phyloP scores from a whole-genome alignment of 1,140 invertebrate species.

The Heliconius congener region DNA sequence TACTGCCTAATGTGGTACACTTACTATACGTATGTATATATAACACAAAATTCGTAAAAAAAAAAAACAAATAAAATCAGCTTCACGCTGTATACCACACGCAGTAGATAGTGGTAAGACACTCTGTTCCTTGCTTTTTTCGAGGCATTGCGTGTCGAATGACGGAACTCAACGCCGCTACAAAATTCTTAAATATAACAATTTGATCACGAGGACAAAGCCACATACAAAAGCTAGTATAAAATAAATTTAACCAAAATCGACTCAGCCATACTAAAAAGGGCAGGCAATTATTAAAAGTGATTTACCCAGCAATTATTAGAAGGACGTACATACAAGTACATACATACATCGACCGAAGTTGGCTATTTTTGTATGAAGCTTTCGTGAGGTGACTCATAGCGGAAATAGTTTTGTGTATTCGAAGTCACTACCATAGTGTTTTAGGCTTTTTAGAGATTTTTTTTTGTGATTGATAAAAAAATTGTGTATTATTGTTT shows the following conservation, averaged over 20 bases:
- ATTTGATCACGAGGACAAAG: too few species aligned
- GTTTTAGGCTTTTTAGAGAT: not conserved
- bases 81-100: too few species aligned
- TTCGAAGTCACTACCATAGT: not conserved
- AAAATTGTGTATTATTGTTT: too few species aligned
- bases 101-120: too few species aligned
- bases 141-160: too few species aligned
- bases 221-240: not conserved
- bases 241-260: not conserved
- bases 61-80: too few species aligned
- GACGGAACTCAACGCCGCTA: too few species aligned
- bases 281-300: not conserved
- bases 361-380: slow-evolving; percentile 7
- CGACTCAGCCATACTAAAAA: not conserved
- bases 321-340: not conserved
- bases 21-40: too few species aligned
- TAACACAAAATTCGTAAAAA: too few species aligned
- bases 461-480: not conserved
- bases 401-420: not conserved
- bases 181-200: too few species aligned
- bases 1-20: too few species aligned
- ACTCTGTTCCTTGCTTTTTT: too few species aligned
- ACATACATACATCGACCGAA: not conserved
- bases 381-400: not conserved
- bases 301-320: slow-evolving; percentile 11